Base-by-base conservation (phyloP, 2,797 vertebrate species). In the Scolopax bukidnonensis region DNA sequence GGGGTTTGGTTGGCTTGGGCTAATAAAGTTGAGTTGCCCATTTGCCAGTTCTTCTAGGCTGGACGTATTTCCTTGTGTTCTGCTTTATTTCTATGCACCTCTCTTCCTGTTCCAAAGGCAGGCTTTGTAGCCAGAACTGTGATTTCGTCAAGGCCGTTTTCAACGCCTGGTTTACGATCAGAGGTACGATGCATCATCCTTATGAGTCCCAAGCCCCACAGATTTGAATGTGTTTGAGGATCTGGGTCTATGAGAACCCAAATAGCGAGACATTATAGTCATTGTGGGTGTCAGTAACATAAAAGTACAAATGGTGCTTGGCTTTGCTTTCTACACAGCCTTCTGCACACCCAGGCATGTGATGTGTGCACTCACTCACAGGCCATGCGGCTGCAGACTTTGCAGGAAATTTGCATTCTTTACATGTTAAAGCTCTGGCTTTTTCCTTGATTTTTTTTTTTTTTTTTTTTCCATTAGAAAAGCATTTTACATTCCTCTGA, bases 321-420 rank as follows among this genome's bases (percentile, higher is more conserved):
- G 21, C 43, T 70, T 73, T 59, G 21, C 43, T 70, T 73, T 59
- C 68, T 60, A 36, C 48, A 36, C 9, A 19, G 61, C 40, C 69
- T 86, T 64, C 47, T 53, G 59, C 83, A 48, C 51, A 67, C 51
- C 50, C 77, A 4, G 1, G n/a, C 23, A 3, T 47, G 81, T 48
- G 83, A 15, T 32, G 23, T 77, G 83, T 56, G 27, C 45, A 1
- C 33, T 48, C 40, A 27, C 65, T 64, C 54, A 9, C 11, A 25
- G 85, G 64, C 74, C 38, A 0, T 15, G n/a, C 33, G 17, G 84
- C 75, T 87, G 57, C 79, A 82, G 69, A 54, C 50, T 84, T 91
- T 77, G 56, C 90, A 73, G 60, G 48, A 28, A 73, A 67, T 86
- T 93, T 90, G 59, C 32, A 50, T 95, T 95, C 84, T 90, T 86